Evolutionary conservation across 2,113 vertebrate genomes (phyloP), one percentile per base, ranked within the genome.

Genomic region (Struthio camelus): DNA sequence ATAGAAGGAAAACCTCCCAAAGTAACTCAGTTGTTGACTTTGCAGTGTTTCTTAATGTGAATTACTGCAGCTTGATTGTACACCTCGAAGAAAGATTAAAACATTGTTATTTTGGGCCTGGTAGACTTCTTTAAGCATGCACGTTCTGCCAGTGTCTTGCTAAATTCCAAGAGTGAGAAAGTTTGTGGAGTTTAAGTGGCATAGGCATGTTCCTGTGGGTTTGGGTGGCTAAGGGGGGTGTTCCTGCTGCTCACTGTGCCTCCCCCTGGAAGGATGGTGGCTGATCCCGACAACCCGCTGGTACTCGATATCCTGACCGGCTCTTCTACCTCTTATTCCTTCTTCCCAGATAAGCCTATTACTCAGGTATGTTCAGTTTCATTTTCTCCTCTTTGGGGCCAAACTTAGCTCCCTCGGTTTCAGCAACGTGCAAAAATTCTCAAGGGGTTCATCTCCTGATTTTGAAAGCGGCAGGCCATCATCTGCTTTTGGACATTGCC

Each of bases 221-320:
- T 5, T 1, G 10, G 50, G 36, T 38, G 8, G 2, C 7, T 5
- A 4, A 1, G 38, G 34, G 15, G 51, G 5, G 14, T 62, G 38
- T 78, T 40, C 0, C 1, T 28, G n/a, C 50, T 15, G 25, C 80
- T 96, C 11, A 69, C 59, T 0, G 1, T 54, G 25, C 28, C 66
- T 79, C 62, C 94, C 28, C 69, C 46, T 70, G 34, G 72, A 96
- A 97, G 99, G 87, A 99, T 99, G 99, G 99, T 99, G 95, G 99
- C 99, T 19, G 99, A 99, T 93, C 99, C 99, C 1, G 99, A 99
- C 71, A 99, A 99, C 83, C 99, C 99, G 1, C 97, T 99, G 51
- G 99, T 99, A 24, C 95, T 99, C 97, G 99, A 99, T 93, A 99
- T 99, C 94, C 98, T 99, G n/a, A 99, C 99, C 0, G 99, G 99